A percentile compares a stretch with the other conserved stretches of the same genome.
Conservation (phyloP, 2,888 invertebrate genomes). For the Baccha elongata region DNA sequence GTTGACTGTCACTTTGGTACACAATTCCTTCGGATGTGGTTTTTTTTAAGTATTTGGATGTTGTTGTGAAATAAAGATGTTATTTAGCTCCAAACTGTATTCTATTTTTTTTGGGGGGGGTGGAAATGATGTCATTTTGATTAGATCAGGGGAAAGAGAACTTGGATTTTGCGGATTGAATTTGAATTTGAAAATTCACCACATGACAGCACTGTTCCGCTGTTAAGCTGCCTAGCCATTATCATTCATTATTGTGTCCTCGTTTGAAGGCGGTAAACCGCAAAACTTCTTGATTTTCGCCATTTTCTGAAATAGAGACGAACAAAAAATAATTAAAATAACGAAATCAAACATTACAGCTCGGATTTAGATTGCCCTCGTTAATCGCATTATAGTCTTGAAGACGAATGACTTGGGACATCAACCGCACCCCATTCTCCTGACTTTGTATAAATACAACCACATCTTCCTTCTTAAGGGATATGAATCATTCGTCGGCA, state of each 20-base stretch:
- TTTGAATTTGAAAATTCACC: slow-evolving; percentile 36
- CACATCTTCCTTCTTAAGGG: not conserved
- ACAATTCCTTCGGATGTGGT: slow-evolving; percentile 23
- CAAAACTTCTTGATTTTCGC: slow-evolving; percentile 43
- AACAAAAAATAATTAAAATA: slow-evolving; percentile 66
- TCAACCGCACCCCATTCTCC: slow-evolving; percentile 40
- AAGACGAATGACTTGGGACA: slow-evolving; percentile 47
- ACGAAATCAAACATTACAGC: slow-evolving; percentile 62
- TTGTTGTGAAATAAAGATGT: slow-evolving; percentile 35
- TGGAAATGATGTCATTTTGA: slow-evolving; percentile 57
- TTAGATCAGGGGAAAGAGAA: slow-evolving; percentile 20
- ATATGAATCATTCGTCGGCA: slow-evolving; percentile 41
- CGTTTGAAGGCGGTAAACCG: slow-evolving; percentile 43
- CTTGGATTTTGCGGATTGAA: slow-evolving; percentile 28
- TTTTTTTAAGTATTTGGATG: not conserved
- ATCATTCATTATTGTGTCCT: slow-evolving; percentile 42
- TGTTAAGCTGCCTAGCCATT: not conserved
- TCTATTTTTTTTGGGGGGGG: not conserved
- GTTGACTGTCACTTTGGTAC: slow-evolving; percentile 58
- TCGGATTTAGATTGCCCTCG: slow-evolving; percentile 65
- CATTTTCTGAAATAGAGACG: slow-evolving; percentile 13
- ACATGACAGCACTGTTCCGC: slow-evolving; percentile 2
- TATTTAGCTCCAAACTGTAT: slow-evolving; percentile 7
- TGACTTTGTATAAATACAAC: slow-evolving; percentile 14
- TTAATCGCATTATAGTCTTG: slow-evolving; percentile 66